Conservation (phyloP, 2,888 invertebrate genomes). For the Limnephilus rhombicus region DNA sequence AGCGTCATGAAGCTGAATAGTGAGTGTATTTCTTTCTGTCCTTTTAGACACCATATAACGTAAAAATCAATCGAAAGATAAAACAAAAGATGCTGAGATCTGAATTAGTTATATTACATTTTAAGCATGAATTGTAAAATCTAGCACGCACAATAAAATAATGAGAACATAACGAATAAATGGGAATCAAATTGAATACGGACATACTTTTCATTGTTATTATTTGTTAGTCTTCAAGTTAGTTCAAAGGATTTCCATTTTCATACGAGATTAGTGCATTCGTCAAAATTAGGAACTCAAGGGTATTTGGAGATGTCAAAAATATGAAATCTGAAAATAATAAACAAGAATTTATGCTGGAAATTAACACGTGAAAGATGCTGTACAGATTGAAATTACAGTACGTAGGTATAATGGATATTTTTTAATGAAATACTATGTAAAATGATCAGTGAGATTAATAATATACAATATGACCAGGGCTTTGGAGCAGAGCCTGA, state of each 20-base stretch:
- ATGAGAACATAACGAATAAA: not conserved
- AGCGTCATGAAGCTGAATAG: not conserved
- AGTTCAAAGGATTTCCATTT: slow-evolving; percentile 31
- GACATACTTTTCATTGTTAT: slow-evolving; percentile 29
- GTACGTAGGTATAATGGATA: not conserved
- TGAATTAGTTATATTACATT: not conserved
- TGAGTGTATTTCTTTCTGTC: not conserved
- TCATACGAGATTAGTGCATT: slow-evolving; percentile 5
- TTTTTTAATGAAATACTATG: not conserved
- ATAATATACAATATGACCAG: not conserved
- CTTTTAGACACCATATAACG: not conserved
- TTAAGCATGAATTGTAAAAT: not conserved
- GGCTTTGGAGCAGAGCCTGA: not conserved
- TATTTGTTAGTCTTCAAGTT: slow-evolving; percentile 20
- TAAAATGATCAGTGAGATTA: not conserved
- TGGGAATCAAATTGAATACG: not conserved
- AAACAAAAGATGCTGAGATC: not conserved
- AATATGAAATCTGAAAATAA: slow-evolving; percentile 29
- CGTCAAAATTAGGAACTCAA: slow-evolving; percentile 29
- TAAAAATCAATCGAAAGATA: not conserved
- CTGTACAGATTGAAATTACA: not conserved
- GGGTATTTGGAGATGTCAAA: slow-evolving; percentile 30
- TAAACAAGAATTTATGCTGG: slow-evolving; percentile 15
- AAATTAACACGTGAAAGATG: not conserved
- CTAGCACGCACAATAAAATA: not conserved